A percentile compares a stretch with the other conserved stretches of the same genome.
These are phyloP conservation scores for Xiphophorus hellerii DNA, from an alignment of 2,113 vertebrate genomes.

Conservation along the genomic window DNA sequence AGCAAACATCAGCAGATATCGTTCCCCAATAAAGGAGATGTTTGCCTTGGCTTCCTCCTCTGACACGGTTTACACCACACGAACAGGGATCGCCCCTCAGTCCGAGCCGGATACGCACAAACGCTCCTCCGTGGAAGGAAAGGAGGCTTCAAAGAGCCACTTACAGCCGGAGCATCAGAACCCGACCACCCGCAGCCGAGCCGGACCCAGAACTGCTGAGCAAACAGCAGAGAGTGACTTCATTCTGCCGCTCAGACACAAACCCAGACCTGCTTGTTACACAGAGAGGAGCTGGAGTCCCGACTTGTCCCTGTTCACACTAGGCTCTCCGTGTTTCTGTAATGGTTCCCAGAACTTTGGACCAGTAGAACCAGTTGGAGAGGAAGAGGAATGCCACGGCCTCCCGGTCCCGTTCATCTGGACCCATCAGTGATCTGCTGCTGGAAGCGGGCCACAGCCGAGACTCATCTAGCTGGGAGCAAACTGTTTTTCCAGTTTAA, in stretches of 20 bases:
- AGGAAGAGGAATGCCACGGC: slow-evolving; percentile 15
- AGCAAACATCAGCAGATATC: slow-evolving; percentile 67
- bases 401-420: slow-evolving; percentile 45
- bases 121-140: slow-evolving; percentile 58
- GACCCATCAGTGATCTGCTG: slow-evolving; percentile 64
- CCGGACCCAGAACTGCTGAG: slow-evolving; percentile 64
- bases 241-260: slow-evolving; percentile 61
- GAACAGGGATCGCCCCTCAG: slow-evolving; percentile 47
- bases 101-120: slow-evolving; percentile 60
- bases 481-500: slow-evolving; percentile 60
- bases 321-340: slow-evolving; percentile 49
- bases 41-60: slow-evolving; percentile 72
- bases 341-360: slow-evolving; percentile 67
- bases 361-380: slow-evolving; percentile 63
- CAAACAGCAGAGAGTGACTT: slow-evolving; percentile 64
- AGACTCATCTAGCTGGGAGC: slow-evolving; percentile 57
- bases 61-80: slow-evolving; percentile 61
- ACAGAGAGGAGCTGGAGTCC: no score
- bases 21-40: slow-evolving; percentile 73
- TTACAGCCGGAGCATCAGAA: slow-evolving; percentile 36
- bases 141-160: slow-evolving; percentile 60
- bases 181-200: slow-evolving; percentile 63
- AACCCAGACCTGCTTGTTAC: slow-evolving; percentile 44
- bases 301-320: slow-evolving; percentile 63
- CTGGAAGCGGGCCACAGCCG: slow-evolving; percentile 42